phyloP scores from a whole-genome alignment of 2,797 vertebrate genomes.

The Squalus acanthias region DNA sequence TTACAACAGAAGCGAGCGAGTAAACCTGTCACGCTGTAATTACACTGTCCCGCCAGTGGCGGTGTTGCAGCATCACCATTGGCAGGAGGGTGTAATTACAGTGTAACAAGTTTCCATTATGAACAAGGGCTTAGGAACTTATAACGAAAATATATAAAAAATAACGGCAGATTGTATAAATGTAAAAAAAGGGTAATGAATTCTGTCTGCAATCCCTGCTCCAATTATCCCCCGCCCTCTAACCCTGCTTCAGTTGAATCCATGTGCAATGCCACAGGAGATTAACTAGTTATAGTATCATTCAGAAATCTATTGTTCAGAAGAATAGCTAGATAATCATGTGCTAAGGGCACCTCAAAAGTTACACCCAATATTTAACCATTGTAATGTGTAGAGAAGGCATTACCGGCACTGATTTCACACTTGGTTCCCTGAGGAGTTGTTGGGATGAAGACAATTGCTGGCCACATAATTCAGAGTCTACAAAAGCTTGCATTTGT shows the following conservation, averaged over 20 bases:
- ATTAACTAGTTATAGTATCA: neutral
- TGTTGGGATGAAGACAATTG: constrained; percentile 53
- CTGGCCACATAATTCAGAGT: constrained; percentile 49
- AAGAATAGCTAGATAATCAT: neutral
- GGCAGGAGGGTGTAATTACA: neutral
- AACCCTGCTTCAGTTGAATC: neutral
- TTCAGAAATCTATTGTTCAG: neutral
- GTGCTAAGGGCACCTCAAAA: neutral
- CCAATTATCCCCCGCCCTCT: neutral
- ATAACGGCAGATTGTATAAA: neutral
- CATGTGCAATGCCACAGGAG: neutral
- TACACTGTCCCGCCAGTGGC: too few relatives aligned
- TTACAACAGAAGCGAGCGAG: neutral
- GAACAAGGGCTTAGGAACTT: neutral
- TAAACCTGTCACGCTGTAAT: too few relatives aligned
- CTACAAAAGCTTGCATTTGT: constrained; percentile 43
- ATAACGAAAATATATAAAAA: neutral
- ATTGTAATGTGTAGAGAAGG: neutral
- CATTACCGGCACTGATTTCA: constrained; percentile 65
- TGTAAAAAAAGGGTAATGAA: neutral
- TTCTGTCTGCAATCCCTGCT: neutral
- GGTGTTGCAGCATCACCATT: neutral
- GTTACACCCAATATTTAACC: neutral
- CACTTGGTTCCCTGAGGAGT: constrained; percentile 58
- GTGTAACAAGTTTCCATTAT: neutral